phyloP scores from a whole-genome alignment of 2,888 invertebrate species.

The Apantesis nais region DNA sequence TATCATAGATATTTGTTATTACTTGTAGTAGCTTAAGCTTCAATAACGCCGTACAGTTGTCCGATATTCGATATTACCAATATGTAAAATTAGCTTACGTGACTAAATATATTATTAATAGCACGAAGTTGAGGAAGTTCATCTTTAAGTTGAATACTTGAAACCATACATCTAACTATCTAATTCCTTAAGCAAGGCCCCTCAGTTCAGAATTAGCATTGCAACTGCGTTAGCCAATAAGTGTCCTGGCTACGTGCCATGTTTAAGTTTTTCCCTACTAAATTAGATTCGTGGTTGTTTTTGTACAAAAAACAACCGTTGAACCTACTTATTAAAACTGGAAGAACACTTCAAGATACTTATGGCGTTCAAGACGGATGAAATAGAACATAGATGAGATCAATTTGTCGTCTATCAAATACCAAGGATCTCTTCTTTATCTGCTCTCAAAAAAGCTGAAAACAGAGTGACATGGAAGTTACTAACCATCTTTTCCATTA shows the following conservation, averaged over 20 bases:
- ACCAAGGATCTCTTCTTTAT: no score
- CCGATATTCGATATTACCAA: not conserved
- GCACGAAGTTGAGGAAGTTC: not conserved
- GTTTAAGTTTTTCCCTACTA: constrained; percentile 30
- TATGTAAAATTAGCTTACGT: not conserved
- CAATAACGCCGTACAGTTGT: not conserved
- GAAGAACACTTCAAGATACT: not conserved
- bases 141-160: not conserved
- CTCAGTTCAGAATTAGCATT: constrained; percentile 31
- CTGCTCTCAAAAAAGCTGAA: no score
- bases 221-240: constrained; percentile 29
- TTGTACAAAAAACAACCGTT: constrained; percentile 22
- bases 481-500: no score
- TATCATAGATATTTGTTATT: not conserved
- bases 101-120: not conserved
- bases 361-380: no score
- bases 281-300: constrained; percentile 37
- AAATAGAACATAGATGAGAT: no score
- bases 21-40: not conserved
- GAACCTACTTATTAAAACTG: not conserved
- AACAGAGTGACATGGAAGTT: no score
- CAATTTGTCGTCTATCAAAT: no score
- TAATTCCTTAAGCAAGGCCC: not conserved
- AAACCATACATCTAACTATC: not conserved
- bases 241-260: constrained; percentile 37